Evolutionary conservation across 2,113 vertebrate species (phyloP).

Genomic region (Atherinomorus stipes): DNA sequence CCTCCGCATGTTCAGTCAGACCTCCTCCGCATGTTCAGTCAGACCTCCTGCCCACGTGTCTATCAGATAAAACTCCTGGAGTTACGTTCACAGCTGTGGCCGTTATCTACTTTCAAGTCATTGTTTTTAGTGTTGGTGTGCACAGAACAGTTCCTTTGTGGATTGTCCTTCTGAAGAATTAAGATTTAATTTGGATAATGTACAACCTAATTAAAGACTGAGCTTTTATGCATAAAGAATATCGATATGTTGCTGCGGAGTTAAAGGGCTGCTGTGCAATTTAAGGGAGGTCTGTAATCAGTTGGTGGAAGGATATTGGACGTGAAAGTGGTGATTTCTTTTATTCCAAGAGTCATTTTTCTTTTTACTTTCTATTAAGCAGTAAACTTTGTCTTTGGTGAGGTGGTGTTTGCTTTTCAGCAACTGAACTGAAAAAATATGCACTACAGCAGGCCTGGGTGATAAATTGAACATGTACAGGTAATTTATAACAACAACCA

Average conservation of each 20-base stretch:
- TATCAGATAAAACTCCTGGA: slow-evolving; percentile 1
- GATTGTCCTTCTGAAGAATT: slow-evolving; percentile 18
- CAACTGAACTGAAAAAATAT: too few species aligned
- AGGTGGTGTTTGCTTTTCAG: too few species aligned
- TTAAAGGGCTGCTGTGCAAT: slow-evolving; percentile 2
- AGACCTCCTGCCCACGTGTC: neutral
- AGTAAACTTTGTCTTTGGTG: too few species aligned
- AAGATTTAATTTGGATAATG: slow-evolving; percentile 50
- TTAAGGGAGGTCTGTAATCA: slow-evolving; percentile 12
- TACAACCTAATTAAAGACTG: slow-evolving; percentile 46
- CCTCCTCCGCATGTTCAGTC: neutral
- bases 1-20: neutral
- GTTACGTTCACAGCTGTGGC: neutral
- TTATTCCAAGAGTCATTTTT: too few species aligned
- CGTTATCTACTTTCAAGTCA: slow-evolving; percentile 22
- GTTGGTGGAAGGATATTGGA: slow-evolving; percentile 6
- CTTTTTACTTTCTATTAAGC: too few species aligned
- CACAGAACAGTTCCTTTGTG: slow-evolving; percentile 16
- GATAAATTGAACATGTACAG: too few species aligned
- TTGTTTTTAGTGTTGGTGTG: slow-evolving; percentile 18
- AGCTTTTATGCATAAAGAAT: slow-evolving; percentile 29
- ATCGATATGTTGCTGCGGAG: slow-evolving; percentile 45
- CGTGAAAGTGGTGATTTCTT: too few species aligned
- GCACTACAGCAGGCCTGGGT: too few species aligned
- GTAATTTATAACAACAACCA: too few species aligned